Evolutionary conservation across 2,888 invertebrate species (phyloP), one percentile per base, ranked within the genome.

Genomic region (Eurois occulta): DNA sequence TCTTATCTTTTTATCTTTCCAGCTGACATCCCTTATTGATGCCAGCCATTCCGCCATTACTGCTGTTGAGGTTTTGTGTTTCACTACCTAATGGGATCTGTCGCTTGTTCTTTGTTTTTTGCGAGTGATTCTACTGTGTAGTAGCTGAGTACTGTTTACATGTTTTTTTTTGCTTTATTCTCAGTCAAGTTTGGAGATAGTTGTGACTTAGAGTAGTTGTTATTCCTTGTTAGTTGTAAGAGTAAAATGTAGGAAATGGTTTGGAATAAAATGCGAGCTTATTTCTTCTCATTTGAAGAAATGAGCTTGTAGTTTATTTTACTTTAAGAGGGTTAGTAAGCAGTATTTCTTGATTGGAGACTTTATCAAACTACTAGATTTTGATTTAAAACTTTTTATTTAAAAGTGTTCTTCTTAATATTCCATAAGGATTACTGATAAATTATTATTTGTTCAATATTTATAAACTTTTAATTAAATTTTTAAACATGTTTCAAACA

Each of bases 51-150:
- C 68, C 70, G 68, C 83, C 80, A 80, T 86, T 83, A 88, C 73
- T 71, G 69, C 28, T 87, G 85, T 79, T 78, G 80, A 77, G 86
- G 80, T 81, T 86, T 87, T 85, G 79, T 78, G 79, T 84, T 84
- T 21, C 35, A 41, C 60, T 72, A 77, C 70, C 74, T 81, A 80
- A 76, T 78, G 68, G 58, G 38, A 77, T 77, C 46, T 76, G 71
- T 79, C 62, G 58, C 48, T 72, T 69, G 75, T 81, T 71, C 58
- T 75, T 72, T 77, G 76, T 72, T 66, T 62, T 69, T 77, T 77
- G 64, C 70, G 65, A 71, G 55, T 64, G 55, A 72, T 78, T 72
- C 35, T 48, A 67, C 35, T 70, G 58, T 79, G 74, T 67, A n/a
- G 35, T 65, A 41, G 28, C 18, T 55, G 41, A 21, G 24, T 35